Percentiles rank a stretch among this genome's conserved stretches.
Conservation (phyloP, 2,888 invertebrate species). For the Imbricaverruca yamaguchii region DNA sequence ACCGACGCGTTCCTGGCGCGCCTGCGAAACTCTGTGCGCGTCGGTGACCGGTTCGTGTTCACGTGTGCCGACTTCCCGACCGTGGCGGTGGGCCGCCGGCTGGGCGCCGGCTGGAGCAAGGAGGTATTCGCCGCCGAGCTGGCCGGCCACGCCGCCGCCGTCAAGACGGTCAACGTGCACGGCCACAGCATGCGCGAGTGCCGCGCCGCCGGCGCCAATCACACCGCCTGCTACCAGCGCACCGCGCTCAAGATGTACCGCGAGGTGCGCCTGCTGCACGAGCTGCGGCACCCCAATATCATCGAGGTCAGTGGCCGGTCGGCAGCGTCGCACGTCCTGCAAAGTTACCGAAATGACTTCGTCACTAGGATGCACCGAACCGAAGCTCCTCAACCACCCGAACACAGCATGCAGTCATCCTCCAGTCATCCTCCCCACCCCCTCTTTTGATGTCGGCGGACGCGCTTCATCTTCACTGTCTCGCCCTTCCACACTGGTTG, state of each 20-base stretch:
- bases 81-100: neutral
- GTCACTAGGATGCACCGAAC: too few relatives aligned
- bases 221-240: conserved; percentile 19
- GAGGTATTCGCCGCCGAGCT: conserved; percentile 24
- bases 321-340: too few relatives aligned
- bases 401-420: too few relatives aligned
- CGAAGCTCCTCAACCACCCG: too few relatives aligned
- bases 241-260: conserved; percentile 23
- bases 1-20: neutral
- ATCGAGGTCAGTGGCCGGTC: neutral
- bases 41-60: neutral
- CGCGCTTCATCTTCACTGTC: too few relatives aligned
- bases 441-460: too few relatives aligned
- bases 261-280: conserved; percentile 25
- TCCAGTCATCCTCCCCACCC: too few relatives aligned
- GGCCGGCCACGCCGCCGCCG: conserved; percentile 22
- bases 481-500: too few relatives aligned
- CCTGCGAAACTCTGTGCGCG: neutral
- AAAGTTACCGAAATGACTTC: too few relatives aligned
- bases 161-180: conserved; percentile 25
- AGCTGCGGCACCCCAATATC: conserved; percentile 24
- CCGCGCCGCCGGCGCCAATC: neutral
- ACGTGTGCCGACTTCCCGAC: conserved; percentile 7
- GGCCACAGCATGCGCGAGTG: conserved; percentile 25
- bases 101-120: conserved; percentile 27